Percentiles rank a stretch among this genome's conserved stretches.
phyloP scores from a whole-genome alignment of 2,113 vertebrate genomes.

The Bufo gargarizans region DNA sequence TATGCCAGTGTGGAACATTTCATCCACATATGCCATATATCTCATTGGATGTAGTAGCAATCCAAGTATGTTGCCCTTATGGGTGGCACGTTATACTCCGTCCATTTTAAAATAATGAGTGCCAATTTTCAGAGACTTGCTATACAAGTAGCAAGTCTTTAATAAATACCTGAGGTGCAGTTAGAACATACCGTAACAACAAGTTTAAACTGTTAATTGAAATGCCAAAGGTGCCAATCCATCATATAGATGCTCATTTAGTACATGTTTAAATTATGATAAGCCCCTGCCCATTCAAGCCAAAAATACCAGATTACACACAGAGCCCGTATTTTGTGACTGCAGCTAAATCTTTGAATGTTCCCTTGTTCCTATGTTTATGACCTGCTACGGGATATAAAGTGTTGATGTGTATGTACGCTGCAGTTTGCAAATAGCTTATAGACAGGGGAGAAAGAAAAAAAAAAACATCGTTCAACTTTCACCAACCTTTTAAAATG shows the following conservation, averaged over 20 bases:
- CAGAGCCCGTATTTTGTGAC: background rate
- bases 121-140: background rate
- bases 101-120: background rate
- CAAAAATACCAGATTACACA: background rate
- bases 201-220: background rate
- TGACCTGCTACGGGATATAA: background rate
- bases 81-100: background rate
- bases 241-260: background rate
- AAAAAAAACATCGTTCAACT: slow-evolving; percentile 53
- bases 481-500: slow-evolving; percentile 65
- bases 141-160: no score
- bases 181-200: background rate
- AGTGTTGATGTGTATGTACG: background rate
- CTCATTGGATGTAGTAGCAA: background rate
- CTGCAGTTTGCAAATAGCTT: slow-evolving; percentile 40
- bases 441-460: background rate
- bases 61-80: background rate
- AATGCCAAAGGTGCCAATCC: background rate
- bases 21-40: background rate
- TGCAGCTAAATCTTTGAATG: background rate
- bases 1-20: background rate
- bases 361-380: background rate
- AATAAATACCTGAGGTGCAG: no score
- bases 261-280: background rate
- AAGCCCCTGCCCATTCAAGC: background rate